phyloP scores from a whole-genome alignment of 2,113 vertebrate genomes.

The Dipodomys stephensi region DNA sequence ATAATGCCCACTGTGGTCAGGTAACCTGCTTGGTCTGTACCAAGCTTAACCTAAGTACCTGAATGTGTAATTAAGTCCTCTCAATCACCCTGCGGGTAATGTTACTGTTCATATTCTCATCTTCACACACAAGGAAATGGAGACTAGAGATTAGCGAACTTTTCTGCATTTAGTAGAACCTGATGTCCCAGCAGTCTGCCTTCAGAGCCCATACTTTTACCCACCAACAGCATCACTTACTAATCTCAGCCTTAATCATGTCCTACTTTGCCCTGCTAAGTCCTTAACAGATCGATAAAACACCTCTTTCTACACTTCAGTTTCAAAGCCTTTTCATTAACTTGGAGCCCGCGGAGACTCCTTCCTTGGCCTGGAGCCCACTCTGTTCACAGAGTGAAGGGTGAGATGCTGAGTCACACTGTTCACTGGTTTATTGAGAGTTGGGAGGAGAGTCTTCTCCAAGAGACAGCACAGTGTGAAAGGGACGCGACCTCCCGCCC shows the following conservation, averaged over 20 bases:
- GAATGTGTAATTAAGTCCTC: neutral
- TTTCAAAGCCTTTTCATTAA: neutral
- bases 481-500: neutral
- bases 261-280: neutral
- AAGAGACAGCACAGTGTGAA: constrained; percentile 54
- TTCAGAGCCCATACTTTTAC: neutral
- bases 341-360: neutral
- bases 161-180: no score
- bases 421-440: constrained; percentile 77
- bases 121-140: neutral
- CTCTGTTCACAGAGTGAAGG: constrained; percentile 1
- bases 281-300: neutral
- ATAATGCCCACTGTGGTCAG: neutral
- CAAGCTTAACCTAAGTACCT: neutral
- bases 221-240: neutral
- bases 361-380: neutral
- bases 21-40: neutral
- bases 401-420: constrained; percentile 42
- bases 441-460: constrained; percentile 24
- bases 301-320: neutral
- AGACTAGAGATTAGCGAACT: neutral
- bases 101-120: neutral
- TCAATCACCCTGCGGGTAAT: neutral
- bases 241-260: neutral
- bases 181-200: neutral